Conservation (phyloP, 2,797 vertebrate genomes). For the Scolopax bukidnonensis region DNA sequence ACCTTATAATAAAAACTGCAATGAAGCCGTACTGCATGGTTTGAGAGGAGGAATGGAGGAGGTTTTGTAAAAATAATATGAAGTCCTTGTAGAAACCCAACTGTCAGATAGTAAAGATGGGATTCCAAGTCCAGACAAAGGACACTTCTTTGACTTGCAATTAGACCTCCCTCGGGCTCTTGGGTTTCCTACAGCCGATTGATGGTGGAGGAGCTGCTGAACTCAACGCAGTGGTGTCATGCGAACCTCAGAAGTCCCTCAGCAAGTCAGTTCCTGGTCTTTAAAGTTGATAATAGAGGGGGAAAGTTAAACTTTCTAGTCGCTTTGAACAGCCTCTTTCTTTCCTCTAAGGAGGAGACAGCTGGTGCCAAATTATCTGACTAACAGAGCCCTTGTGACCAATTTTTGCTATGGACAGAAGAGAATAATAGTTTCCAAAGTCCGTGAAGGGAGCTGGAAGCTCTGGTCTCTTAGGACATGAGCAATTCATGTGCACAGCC, state of each 20-base stretch:
- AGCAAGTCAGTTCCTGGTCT: accelerated
- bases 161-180: neutral
- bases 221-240: neutral
- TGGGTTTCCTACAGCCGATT: neutral
- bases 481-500: neutral
- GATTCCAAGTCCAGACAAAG: neutral
- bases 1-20: neutral
- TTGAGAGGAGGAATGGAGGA: neutral
- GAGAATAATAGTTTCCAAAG: neutral
- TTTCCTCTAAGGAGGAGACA: neutral
- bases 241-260: neutral
- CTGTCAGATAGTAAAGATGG: neutral
- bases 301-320: neutral
- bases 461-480: neutral
- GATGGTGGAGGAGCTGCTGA: neutral
- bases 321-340: neutral
- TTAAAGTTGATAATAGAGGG: neutral
- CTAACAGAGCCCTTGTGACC: neutral
- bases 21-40: accelerated
- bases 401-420: neutral
- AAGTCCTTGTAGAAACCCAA: neutral
- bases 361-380: neutral
- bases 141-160: neutral
- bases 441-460: neutral
- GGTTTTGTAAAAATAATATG: neutral